Conservation (phyloP, 2,797 vertebrate genomes). For the Novumbra hubbsi region DNA sequence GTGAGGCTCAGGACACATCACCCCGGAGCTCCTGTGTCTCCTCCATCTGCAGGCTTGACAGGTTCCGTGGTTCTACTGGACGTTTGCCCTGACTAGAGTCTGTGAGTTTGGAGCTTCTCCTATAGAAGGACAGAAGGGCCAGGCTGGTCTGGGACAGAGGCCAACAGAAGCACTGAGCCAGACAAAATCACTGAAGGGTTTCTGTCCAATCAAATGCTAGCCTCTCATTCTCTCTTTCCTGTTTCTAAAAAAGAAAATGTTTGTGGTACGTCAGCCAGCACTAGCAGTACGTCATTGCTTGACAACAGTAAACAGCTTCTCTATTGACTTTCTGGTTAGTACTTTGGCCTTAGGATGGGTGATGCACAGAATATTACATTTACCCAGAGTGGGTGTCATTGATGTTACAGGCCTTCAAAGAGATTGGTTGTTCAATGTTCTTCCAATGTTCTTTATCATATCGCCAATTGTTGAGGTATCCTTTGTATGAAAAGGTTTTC, state of each 20-base stretch:
- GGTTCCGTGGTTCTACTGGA: constrained; percentile 14
- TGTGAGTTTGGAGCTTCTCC: not conserved
- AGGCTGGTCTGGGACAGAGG: constrained; percentile 52
- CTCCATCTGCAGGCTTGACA: constrained; percentile 56
- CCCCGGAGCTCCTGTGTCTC: constrained; percentile 49
- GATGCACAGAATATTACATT: not conserved
- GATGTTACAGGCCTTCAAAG: not conserved
- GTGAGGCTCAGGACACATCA: constrained; percentile 50
- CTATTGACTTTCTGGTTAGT: not conserved
- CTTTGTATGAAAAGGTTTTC: not conserved
- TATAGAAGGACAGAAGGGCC: not conserved
- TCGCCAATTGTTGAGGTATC: not conserved
- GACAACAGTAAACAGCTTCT: not conserved
- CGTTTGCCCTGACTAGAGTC: not conserved
- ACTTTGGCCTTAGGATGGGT: not conserved
- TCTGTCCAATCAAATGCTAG: constrained; percentile 59
- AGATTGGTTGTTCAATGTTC: not conserved
- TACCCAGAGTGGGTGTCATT: not conserved
- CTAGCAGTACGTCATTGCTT: not conserved
- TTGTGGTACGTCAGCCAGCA: constrained; percentile 16
- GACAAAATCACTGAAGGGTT: constrained; percentile 64
- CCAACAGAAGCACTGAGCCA: constrained; percentile 58
- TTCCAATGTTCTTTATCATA: not conserved
- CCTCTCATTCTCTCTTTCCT: constrained; percentile 14
- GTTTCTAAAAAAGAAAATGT: constrained; percentile 1